Evolutionary conservation across 2,113 vertebrate species (phyloP).

Genomic region (Anguilla rostrata): DNA sequence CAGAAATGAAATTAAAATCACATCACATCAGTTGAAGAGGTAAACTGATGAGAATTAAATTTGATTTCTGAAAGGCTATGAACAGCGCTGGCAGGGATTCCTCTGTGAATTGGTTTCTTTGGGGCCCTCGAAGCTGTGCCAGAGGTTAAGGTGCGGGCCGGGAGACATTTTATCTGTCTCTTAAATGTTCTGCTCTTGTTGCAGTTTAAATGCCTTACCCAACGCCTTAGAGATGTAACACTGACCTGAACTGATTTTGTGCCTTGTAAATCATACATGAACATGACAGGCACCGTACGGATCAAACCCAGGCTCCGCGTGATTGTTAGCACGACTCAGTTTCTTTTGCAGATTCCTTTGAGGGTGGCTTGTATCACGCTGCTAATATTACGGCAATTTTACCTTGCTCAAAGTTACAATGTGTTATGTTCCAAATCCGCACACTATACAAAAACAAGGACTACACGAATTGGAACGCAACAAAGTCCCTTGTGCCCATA

Average conservation of each 20-base stretch:
- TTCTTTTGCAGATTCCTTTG: neutral
- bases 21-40: neutral
- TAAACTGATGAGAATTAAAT: neutral
- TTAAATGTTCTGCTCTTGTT: neutral
- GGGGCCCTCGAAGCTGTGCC: neutral
- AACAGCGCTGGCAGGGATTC: neutral
- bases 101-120: neutral
- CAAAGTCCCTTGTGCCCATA: too few relatives aligned
- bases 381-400: neutral
- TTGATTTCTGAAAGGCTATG: neutral
- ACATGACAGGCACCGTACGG: neutral
- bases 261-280: slow-evolving; percentile 1
- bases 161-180: neutral
- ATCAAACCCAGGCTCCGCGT: neutral
- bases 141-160: neutral
- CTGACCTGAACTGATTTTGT: neutral
- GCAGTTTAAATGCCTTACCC: neutral
- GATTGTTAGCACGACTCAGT: neutral
- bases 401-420: neutral
- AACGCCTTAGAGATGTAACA: neutral
- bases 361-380: neutral
- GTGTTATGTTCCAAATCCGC: neutral
- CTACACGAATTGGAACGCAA: too few relatives aligned
- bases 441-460: too few relatives aligned
- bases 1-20: neutral